Conservation (phyloP, 2,888 invertebrate species). For the Holacanthella duospinosa region DNA sequence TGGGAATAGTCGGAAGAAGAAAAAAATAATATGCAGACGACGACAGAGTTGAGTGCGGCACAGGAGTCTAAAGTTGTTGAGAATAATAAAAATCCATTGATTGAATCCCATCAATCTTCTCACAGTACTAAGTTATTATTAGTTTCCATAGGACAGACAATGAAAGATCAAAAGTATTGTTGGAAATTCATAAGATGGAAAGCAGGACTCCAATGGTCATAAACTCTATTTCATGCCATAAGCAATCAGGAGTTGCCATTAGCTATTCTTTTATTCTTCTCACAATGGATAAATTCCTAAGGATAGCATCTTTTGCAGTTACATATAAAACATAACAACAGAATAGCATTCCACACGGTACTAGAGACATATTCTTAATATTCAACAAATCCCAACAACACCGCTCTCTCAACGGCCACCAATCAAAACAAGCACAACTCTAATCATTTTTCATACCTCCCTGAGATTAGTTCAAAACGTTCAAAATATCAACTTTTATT, state of each 20-base stretch:
- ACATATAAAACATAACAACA: not conserved
- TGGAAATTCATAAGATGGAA: no score
- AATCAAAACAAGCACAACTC: no score
- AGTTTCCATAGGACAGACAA: not conserved
- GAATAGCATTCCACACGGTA: not conserved
- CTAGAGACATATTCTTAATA: no score
- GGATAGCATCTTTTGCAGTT: not conserved
- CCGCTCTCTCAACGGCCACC: no score
- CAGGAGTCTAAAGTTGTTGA: not conserved
- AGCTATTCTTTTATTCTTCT: not conserved
- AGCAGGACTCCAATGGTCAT: not conserved
- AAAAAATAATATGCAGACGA: no score
- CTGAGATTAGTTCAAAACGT: no score
- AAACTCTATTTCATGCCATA: not conserved
- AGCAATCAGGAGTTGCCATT: not conserved
- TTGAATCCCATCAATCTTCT: constrained; percentile 1
- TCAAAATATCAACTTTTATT: no score
- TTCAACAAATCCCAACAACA: no score
- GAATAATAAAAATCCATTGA: not conserved
- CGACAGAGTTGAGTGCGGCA: no score
- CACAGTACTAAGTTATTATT: constrained; percentile 4
- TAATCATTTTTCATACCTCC: no score
- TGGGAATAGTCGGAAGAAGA: no score
- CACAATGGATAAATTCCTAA: not conserved
- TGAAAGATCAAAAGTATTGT: no score